Evolutionary conservation across 2,888 invertebrate genomes (phyloP), one percentile per base, ranked within the genome.

Genomic region (Neoitamus cyanurus): DNA sequence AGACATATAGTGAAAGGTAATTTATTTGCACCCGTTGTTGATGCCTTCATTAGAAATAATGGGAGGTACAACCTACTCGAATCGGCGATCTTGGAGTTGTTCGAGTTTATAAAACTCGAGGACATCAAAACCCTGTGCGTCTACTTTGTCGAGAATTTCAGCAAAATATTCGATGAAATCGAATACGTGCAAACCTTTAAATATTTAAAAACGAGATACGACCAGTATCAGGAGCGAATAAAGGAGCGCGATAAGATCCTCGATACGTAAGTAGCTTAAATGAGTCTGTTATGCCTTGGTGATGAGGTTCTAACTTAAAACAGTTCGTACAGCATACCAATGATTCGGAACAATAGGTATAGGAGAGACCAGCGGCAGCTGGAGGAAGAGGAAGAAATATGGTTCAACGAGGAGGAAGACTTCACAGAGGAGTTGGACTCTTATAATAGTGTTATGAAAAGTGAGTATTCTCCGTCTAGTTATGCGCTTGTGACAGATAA

Each of bases 121-220:
- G 97, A 97, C 90, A 96, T 97, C 86, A 97, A 97, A 92, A 95
- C 96, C 68, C 92, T 97, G 88, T 97, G 96, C 92, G 95, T 96
- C 85, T 97, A 99, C 92, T 96, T 99, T 87, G 97, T 99, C 88
- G 99, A 99, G 92, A 97, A 96, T 92, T 99, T 98, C 92, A 97
- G 97, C 88, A 97, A 97, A 92, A 95, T 96, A 88, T 93, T 99
- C 90, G 98, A 98, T 90, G 95, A 96, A 90, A 96, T 99, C 89
- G 96, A 97, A 91, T 99, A 99, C 93, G 99, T 99, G 89, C 98
- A 98, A 92, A 99, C 99, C 42, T 99, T 99, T 92, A 97, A 97
- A 92, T 95, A 96, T 87, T 93, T 99, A 88, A 97, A 97, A 92
- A 92, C 91, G 85, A 94, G 96, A 87, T 98, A 97, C 89, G 97